Base-by-base conservation (phyloP, 64 coral and sea anemone species). In the Pachyseris speciosa region DNA sequence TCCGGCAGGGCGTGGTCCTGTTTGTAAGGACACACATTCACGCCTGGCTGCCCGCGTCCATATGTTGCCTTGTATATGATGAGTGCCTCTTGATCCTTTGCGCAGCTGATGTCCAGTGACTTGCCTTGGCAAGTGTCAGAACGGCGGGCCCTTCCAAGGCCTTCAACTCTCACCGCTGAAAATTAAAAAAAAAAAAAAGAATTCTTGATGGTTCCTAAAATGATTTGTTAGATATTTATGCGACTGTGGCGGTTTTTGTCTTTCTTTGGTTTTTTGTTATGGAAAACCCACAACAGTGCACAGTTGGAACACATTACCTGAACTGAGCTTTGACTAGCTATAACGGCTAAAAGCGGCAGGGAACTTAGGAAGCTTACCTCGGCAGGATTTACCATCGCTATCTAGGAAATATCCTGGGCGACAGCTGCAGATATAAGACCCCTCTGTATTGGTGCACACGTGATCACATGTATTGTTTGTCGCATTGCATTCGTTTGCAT, bases 361-460 rank as follows among this genome's bases (percentile, higher is more conserved):
- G 52, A 61, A 5, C 58, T 22, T 16, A 11, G 26, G 13, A 8
- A 24, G 19, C 51, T 19, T 64, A 81, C 77, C 77, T 61, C 20
- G 31, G 53, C 77, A 81, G 31, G 51, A 16, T 81, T 61, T 81
- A 6, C 77, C 52, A 41, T 81, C n/a, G 31, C 19, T 61, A 59
- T 80, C 49, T 1, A 81, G 77, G 8, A 61, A 81, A 63, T 61
- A 63, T 25, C 77, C 53, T 32, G 20, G 17, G 19, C 20, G 77
- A 81, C 77, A 81, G 31, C 77, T 60, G 30, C 77, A 81, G 17
- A 9, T 28, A 3, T 61, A 81, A 37, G 77, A 81, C 20, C 77
- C 77, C 13, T 81, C 22, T 25, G 52, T 81, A 33, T 81, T 81
- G 1, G 52, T 61, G 13, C 77, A 81, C 51, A 61, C 34, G 22